Conservation (phyloP, 2,888 invertebrate species). For the Pristionchus mayeri region DNA sequence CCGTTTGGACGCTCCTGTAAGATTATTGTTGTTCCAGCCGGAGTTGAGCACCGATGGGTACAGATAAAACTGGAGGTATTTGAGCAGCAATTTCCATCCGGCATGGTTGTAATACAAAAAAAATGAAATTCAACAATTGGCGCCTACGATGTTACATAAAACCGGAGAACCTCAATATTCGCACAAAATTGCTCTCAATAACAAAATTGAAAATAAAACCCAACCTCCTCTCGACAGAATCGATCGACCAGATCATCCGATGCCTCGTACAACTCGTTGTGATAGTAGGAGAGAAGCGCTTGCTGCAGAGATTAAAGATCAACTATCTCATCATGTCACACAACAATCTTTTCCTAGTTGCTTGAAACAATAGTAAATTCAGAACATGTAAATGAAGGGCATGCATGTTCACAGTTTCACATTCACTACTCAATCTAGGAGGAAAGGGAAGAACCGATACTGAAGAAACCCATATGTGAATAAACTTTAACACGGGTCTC, state of each 20-base stretch:
- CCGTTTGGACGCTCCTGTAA: constrained; percentile 66
- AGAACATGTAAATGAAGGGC: too few species aligned
- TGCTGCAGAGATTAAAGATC: constrained; percentile 54
- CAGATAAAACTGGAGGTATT: neutral
- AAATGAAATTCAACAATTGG: neutral
- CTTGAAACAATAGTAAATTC: too few species aligned
- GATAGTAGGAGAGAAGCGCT: constrained; percentile 70
- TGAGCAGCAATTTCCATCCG: neutral
- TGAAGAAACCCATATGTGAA: too few species aligned
- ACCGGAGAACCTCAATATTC: neutral
- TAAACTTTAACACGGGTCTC: neutral
- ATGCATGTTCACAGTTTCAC: too few species aligned
- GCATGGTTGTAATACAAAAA: neutral
- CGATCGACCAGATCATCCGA: constrained; percentile 71
- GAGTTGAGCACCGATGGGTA: neutral
- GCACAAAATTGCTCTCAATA: too few species aligned
- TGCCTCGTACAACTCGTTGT: constrained; percentile 71
- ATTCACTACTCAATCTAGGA: too few species aligned
- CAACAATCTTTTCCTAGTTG: too few species aligned
- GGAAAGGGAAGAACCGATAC: too few species aligned
- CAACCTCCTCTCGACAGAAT: constrained; percentile 61
- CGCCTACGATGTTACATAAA: neutral
- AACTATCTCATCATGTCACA: too few species aligned
- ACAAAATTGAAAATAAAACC: constrained; percentile 7
- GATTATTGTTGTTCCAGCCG: neutral